phyloP scores from a whole-genome alignment of 37 sponge, comb jelly and placozoan genomes.

The Spongilla lacustris region DNA sequence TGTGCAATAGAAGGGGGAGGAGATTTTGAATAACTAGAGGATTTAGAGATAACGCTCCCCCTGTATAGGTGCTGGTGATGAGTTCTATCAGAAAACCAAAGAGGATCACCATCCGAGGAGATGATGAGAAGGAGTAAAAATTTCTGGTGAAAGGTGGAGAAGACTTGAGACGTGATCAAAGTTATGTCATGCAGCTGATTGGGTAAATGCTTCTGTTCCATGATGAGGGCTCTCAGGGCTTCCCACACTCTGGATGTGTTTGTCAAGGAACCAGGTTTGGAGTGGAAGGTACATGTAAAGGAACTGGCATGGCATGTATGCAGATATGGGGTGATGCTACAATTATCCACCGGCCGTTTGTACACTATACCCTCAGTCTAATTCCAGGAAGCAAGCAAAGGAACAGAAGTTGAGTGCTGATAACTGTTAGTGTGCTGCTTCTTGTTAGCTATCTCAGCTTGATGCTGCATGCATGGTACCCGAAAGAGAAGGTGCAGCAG shows the following conservation, averaged over 20 bases:
- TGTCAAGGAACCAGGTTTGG: constrained; percentile 96
- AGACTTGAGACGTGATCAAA: constrained; percentile 94
- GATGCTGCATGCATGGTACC: constrained; percentile 86
- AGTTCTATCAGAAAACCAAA: constrained; percentile 95
- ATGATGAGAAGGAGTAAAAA: constrained; percentile 87
- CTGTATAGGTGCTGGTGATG: constrained; percentile 82
- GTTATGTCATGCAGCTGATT: constrained; percentile 75
- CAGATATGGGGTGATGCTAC: background rate
- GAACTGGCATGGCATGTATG: no score
- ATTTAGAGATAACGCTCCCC: no score
- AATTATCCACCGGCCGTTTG: background rate
- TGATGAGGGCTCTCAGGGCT: constrained; percentile 85
- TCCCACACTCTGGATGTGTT: constrained; percentile 96
- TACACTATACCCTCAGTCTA: constrained; percentile 21
- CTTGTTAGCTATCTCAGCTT: background rate
- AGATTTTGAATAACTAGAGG: no score
- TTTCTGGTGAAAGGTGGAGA: constrained; percentile 99
- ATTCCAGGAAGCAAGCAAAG: constrained; percentile 78
- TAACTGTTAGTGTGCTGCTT: constrained; percentile 19
- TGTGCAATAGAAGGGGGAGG: no score
- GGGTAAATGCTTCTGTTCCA: no score
- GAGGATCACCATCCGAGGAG: constrained; percentile 87
- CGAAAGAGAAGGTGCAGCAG: constrained; percentile 82
- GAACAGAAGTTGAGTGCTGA: constrained; percentile 35
- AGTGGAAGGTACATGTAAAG: constrained; percentile 98